Percentiles rank a stretch among this genome's conserved stretches.
Evolutionary conservation across 2,797 vertebrate species (phyloP).

Genomic region (Rhinichthys osculus): DNA sequence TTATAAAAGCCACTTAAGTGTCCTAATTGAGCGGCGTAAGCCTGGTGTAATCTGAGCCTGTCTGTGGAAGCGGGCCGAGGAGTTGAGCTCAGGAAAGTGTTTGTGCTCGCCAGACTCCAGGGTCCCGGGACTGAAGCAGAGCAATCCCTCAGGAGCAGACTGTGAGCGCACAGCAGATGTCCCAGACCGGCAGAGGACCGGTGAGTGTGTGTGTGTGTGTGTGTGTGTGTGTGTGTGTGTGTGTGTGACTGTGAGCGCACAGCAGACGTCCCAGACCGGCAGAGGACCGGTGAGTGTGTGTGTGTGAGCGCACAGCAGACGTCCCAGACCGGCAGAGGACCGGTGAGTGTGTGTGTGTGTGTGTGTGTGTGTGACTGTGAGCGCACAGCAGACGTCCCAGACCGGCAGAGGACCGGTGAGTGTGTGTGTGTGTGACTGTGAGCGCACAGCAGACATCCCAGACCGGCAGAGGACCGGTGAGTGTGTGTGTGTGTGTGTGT

Average conservation of each 20-base stretch:
- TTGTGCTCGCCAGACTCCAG: conserved; percentile 76
- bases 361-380: no score
- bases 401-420: no score
- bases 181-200: conserved; percentile 80
- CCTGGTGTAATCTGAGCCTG: no score
- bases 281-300: no score
- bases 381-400: conserved; percentile 65
- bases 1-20: no score
- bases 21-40: no score
- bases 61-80: no score
- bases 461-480: conserved; percentile 81
- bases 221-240: not conserved
- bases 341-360: no score
- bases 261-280: no score
- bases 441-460: conserved; percentile 79
- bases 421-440: conserved; percentile 58
- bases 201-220: conserved; percentile 66
- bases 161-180: conserved; percentile 78
- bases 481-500: not conserved
- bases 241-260: not conserved
- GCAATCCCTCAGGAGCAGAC: conserved; percentile 76
- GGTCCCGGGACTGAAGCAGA: conserved; percentile 81
- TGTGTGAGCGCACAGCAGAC: no score
- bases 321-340: no score
- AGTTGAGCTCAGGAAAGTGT: not conserved